A percentile compares a stretch with the other conserved stretches of the same genome.
These are phyloP conservation scores for Drosophila bipectinata DNA, from an alignment of 1,140 invertebrate species.

Conservation along the genomic window DNA sequence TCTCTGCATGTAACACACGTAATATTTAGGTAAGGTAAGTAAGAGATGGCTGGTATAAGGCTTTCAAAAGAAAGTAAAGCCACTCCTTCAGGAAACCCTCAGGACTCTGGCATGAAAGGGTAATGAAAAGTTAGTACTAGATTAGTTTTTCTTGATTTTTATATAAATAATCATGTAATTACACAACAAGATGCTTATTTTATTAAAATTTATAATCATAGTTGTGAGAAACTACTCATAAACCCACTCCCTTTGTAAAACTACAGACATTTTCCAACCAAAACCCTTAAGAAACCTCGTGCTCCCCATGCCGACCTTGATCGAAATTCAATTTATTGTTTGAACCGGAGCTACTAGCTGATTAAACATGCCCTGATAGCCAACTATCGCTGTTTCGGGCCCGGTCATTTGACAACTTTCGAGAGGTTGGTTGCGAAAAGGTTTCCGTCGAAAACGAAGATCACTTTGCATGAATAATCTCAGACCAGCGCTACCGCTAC, in stretches of 20 bases:
- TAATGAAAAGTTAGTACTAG: too few relatives aligned
- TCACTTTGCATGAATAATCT: constrained; percentile 39
- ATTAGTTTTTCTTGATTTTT: too few relatives aligned
- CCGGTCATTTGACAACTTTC: constrained; percentile 20
- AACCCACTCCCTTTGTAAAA: too few relatives aligned
- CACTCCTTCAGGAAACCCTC: constrained; percentile 1
- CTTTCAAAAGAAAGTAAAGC: constrained; percentile 4
- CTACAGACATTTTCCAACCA: too few relatives aligned
- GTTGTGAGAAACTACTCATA: too few relatives aligned
- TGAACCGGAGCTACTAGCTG: constrained; percentile 30
- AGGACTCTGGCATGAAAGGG: not conserved
- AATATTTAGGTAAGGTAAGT: constrained; percentile 23
- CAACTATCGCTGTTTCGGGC: constrained; percentile 28
- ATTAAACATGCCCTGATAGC: constrained; percentile 42
- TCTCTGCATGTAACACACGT: constrained; percentile 35
- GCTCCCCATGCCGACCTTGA: constrained; percentile 25
- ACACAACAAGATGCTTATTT: too few relatives aligned
- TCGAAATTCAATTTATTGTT: constrained; percentile 38
- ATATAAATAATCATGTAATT: too few relatives aligned
- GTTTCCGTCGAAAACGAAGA: constrained; percentile 38
- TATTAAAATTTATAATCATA: too few relatives aligned
- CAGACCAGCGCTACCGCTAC: not conserved
- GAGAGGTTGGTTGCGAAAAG: constrained; percentile 34
- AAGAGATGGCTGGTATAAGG: constrained; percentile 15
- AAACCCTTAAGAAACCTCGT: constrained; percentile 3